Evolutionary conservation across 2,888 invertebrate genomes (phyloP), one percentile per base, ranked within the genome.

Genomic region (Fragum fragum): DNA sequence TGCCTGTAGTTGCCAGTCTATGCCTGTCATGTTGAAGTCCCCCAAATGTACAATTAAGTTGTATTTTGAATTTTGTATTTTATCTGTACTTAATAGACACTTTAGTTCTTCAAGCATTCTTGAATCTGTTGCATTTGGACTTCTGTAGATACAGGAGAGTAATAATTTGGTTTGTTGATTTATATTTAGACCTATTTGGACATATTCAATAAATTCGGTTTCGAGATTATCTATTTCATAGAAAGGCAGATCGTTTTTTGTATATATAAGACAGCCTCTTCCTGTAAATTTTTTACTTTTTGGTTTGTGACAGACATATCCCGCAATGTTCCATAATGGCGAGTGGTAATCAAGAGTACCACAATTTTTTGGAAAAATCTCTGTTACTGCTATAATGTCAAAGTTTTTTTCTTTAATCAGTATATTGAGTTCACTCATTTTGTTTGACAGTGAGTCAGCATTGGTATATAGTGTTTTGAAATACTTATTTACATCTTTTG

Each of bases 131-230:
- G 61, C 32, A 32, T 61, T 61, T 32, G 61, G 61, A 28, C 61
- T 61, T n/a, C 61, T 29, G 36, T 61, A 61, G 18, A 32, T 61
- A n/a, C 61, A 61, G 26, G 61, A 61, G n/a, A 61, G 28, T 28
- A 57, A 23, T 57, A 57, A 26, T 26, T 57, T 57, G 18, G 57
- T 28, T 23, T 23, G 16, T 28, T 57, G 23, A 23, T 57, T 57
- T 23, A 57, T 23, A 28, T 1, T 26, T 28, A 57, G 18, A 57
- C 57, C 57, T 21, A 28, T 57, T 28, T 57, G 57, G 21, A 57
- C 57, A 57, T 57, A 57, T 57, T 57, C 57, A 26, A 26, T 23
- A 57, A 26, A 57, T 26, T 57, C 28, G 23, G 57, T 57, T 14
- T 26, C 28, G 2, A 23, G 16, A 57, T 28, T 57, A 11, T 28